These are phyloP conservation scores for Microcebus ravelobensis DNA, from an alignment of 2,113 vertebrate genomes.

Conservation along the genomic window DNA sequence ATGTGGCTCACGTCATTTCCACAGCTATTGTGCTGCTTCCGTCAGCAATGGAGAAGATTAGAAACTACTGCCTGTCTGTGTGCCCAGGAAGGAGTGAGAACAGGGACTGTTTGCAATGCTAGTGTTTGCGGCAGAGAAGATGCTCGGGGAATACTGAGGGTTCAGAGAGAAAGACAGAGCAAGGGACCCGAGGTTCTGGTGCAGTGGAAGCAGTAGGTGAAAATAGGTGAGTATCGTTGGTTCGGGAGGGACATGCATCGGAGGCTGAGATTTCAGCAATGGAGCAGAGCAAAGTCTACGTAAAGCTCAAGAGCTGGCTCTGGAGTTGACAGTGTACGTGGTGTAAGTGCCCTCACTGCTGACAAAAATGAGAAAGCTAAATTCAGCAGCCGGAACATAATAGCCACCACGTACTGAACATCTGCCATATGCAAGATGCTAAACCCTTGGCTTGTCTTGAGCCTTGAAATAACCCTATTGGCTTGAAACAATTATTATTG, in stretches of 20 bases:
- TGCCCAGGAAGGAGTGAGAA: not conserved
- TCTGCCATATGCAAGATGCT: no score
- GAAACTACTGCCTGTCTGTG: fast-evolving
- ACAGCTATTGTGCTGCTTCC: fast-evolving
- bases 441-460: not conserved
- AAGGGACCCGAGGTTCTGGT: no score
- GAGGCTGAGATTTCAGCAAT: not conserved
- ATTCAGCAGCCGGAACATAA: not conserved
- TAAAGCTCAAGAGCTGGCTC: not conserved
- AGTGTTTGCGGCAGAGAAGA: not conserved
- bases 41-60: fast-evolving
- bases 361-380: not conserved
- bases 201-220: no score
- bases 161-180: not conserved
- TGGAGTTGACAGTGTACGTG: fast-evolving
- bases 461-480: not conserved
- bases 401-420: not conserved
- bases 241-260: not conserved
- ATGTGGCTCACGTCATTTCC: no score
- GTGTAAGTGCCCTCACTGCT: fast-evolving
- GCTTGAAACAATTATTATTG: no score
- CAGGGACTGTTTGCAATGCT: fast-evolving
- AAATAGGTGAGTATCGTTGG: not conserved
- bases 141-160: not conserved
- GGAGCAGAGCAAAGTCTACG: not conserved